Conservation (phyloP, 1,140 invertebrate species). For the Camponotus vicinus region DNA sequence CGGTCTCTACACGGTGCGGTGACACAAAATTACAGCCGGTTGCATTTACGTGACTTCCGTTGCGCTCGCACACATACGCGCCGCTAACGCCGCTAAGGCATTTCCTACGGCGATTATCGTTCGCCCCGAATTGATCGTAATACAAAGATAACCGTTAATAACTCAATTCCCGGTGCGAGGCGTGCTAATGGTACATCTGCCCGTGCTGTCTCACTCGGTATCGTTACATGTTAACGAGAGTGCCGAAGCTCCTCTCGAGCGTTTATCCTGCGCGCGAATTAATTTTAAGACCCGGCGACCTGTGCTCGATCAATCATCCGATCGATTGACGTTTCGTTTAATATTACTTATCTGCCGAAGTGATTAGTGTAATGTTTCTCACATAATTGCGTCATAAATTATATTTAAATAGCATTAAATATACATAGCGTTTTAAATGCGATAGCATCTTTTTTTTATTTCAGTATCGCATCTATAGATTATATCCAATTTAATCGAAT, state of each 20-base stretch:
- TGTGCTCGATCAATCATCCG: conserved; percentile 2
- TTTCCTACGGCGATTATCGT: conserved; percentile 76
- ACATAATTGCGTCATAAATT: neutral
- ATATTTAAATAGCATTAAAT: neutral
- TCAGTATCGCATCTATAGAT: neutral
- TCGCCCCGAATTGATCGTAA: conserved; percentile 78
- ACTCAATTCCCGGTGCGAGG: conserved; percentile 67
- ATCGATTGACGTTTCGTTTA: conserved; percentile 11
- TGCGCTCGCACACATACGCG: conserved; percentile 14
- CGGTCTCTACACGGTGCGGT: conserved; percentile 52
- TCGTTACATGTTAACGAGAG: conserved; percentile 56
- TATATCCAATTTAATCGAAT: neutral
- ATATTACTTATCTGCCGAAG: neutral
- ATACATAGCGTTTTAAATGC: neutral
- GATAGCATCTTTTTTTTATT: neutral
- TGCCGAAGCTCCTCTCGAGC: conserved; percentile 1
- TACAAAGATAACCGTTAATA: conserved; percentile 77
- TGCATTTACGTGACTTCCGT: conserved; percentile 72
- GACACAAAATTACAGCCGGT: conserved; percentile 71
- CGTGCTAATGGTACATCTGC: conserved; percentile 64
- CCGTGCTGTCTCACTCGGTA: conserved; percentile 21
- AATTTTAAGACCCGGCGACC: conserved; percentile 31
- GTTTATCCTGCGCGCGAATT: conserved; percentile 38
- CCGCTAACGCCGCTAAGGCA: conserved; percentile 48
- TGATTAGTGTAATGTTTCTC: neutral